Evolutionary conservation across 2,888 invertebrate species (phyloP), one percentile per base, ranked within the genome.

Genomic region (Peribatodes rhomboidaria): DNA sequence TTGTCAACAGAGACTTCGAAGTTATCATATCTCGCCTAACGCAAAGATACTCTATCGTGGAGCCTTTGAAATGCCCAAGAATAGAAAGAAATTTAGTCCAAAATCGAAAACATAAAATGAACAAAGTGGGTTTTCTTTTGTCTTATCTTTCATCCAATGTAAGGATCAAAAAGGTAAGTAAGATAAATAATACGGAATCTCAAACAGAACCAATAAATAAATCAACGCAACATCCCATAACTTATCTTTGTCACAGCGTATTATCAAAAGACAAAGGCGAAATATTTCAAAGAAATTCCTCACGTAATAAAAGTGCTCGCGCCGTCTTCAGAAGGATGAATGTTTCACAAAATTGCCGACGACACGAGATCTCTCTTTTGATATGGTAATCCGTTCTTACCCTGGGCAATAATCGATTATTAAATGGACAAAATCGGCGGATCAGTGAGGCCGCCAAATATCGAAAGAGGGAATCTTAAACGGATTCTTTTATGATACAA

Each of bases 401-500:
- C 88, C 85, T 83, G 76, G 72, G 81, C 86, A 82, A 87, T 88
- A 88, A 90, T 89, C 89, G 89, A 91, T 90, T 92, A 91, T 90
- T 89, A 90, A 89, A 90, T 86, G 87, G 88, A 85, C 84, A 86
- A 83, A 87, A 84, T 85, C 84, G 83, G 78, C 73, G 82, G 84
- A 87, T 87, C 86, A 82, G 81, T 67, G 50, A 76, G 78, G 72
- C 83, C 83, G 76, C 72, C 75, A 71, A 78, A 82, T 82, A 83
- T 82, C 79, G 76, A 81, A 78, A 84, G 80, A 79, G 75, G 82
- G 82, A 78, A 74, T 78, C 82, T 81, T 86, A 84, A 85, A 83
- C 80, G 80, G 82, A 83, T 86, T 85, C 81, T 65, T 86, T 87
- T 86, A 82, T 80, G 82, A 78, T 74, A 76, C 74, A 77, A 83